Evolutionary conservation across 2,797 vertebrate species (phyloP), one percentile per base, ranked within the genome.

Genomic region (Sebastiscus albofasciatus): DNA sequence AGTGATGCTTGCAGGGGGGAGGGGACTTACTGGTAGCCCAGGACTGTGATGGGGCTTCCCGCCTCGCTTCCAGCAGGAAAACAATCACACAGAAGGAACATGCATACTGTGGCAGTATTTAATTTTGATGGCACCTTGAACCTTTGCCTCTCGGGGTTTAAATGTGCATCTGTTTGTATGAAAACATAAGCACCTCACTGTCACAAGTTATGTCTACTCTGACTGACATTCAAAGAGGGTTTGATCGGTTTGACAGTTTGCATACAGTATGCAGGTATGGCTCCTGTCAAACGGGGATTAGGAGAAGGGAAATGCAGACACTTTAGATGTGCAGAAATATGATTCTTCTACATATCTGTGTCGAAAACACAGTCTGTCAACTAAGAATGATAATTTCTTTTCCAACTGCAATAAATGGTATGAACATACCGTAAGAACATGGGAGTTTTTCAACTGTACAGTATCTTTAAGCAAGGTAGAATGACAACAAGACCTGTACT

Each of bases 1-100:
- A 72, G 83, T 52, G 59, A 20, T 55, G 80, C 67, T 20, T 75
- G 22, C 20, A 69, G 60, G 79, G 81, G 87, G 58, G 29, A 67
- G 83, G 89, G 86, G 85, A 69, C n/a, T 76, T 66, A 64, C 72
- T 66, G 75, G 66, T 36, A 58, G 77, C 22, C 69, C 3, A n/a
- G 68, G 76, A 69, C 56, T 69, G 26, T 13, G 39, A 72, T 42
- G 49, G 56, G 67, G 27, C 56, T 72, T 70, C 59, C 75, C 34
- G n/a, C 60, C 31, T 82, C 42, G 24, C 67, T 67, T 72, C 66
- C 55, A 80, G 71, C 62, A 61, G 52, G 34, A 73, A 67, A 67
- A 52, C 52, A 26, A 72, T 67, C 62, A 77, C 33, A 85, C 36
- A 67, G 4, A 34, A 34, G 16, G 2, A 72, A 79, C 72, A 71